A percentile compares a stretch with the other conserved stretches of the same genome.
Evolutionary conservation across 2,113 vertebrate genomes (phyloP).

Genomic region (Puffinus mauretanicus): DNA sequence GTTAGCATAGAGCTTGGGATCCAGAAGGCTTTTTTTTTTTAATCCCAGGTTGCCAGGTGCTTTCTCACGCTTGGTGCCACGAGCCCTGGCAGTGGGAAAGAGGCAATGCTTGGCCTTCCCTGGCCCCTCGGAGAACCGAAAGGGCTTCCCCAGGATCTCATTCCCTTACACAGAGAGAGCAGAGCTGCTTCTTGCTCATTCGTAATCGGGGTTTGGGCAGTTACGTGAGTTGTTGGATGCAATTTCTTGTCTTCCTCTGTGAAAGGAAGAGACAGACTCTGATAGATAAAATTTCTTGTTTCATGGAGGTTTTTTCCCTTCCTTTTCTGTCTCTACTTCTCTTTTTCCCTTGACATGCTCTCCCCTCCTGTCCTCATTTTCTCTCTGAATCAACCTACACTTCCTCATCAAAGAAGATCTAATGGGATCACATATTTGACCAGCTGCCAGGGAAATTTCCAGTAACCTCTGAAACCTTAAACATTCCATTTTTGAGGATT

Average conservation of each 20-base stretch:
- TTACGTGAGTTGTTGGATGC: slow-evolving; percentile 54
- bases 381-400: slow-evolving; percentile 38
- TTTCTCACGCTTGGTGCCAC: fast-evolving
- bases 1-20: neutral
- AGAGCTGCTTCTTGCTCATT: slow-evolving; percentile 14
- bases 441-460: slow-evolving; percentile 69
- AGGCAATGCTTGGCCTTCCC: neutral
- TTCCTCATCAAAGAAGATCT: slow-evolving; percentile 65
- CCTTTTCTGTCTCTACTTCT: slow-evolving; percentile 36
- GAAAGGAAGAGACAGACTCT: slow-evolving; percentile 50
- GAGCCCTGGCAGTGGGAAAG: neutral
- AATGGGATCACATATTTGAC: slow-evolving; percentile 66
- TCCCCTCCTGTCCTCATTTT: slow-evolving; percentile 4
- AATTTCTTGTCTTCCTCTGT: slow-evolving; percentile 57
- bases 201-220: slow-evolving; percentile 28
- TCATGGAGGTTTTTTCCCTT: slow-evolving; percentile 28
- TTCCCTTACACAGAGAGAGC: neutral
- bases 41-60: neutral
- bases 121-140: neutral
- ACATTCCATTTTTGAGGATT: slow-evolving; percentile 66
- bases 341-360: slow-evolving; percentile 7
- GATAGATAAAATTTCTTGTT: slow-evolving; percentile 59
- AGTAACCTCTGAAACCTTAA: slow-evolving; percentile 40
- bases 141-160: neutral
- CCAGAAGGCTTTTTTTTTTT: neutral